Percentiles rank a stretch among this genome's conserved stretches.
Conservation (phyloP, 2,888 invertebrate genomes). For the Drosophila mayaguana region DNA sequence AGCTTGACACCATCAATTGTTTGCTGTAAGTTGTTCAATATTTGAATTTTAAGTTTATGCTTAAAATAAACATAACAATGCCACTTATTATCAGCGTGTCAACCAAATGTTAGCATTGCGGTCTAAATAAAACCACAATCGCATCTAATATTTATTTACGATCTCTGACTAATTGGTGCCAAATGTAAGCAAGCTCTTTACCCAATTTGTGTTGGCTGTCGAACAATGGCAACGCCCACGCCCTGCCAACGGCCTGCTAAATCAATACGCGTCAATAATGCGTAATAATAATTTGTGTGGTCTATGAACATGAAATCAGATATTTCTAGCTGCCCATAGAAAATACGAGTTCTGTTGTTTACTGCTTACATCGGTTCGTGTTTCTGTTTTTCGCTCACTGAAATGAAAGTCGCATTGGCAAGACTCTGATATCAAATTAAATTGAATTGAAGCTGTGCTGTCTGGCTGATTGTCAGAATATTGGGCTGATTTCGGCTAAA, state of each 20-base stretch:
- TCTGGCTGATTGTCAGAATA: not conserved
- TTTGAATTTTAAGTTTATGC: not conserved
- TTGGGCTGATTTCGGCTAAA: slow-evolving; percentile 5
- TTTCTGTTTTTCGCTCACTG: not conserved
- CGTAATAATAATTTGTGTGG: slow-evolving; percentile 21
- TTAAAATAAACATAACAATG: not conserved
- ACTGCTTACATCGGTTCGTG: not conserved
- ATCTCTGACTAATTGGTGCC: slow-evolving; percentile 23
- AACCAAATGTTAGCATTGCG: not conserved
- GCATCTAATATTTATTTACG: slow-evolving; percentile 5
- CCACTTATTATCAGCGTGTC: not conserved
- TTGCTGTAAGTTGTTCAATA: not conserved
- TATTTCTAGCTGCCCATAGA: slow-evolving; percentile 4
- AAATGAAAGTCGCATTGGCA: not conserved
- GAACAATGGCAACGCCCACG: slow-evolving; percentile 5
- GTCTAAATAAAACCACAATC: slow-evolving; percentile 6
- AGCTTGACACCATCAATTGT: slow-evolving; percentile 15
- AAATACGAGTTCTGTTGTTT: slow-evolving; percentile 5
- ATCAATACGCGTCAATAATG: slow-evolving; percentile 32
- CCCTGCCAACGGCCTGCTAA: not conserved
- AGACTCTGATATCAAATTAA: slow-evolving; percentile 1
- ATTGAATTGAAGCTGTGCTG: not conserved
- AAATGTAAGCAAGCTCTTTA: slow-evolving; percentile 4
- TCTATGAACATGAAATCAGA: slow-evolving; percentile 5
- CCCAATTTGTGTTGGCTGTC: slow-evolving; percentile 3